Base-by-base conservation (phyloP, 2,888 invertebrate species). In the Arctia plantaginis region DNA sequence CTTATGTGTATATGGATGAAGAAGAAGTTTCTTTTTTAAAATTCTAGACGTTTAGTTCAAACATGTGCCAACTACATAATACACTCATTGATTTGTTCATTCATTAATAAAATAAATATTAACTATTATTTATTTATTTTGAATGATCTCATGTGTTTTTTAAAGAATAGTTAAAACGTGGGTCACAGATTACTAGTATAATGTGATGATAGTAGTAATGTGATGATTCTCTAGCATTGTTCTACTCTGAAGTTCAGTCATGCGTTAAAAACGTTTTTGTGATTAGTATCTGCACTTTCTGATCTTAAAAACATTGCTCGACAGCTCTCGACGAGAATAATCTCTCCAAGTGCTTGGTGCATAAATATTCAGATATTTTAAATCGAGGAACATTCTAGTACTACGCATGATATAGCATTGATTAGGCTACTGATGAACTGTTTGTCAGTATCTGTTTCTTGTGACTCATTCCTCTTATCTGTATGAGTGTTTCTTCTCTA, bases 251-350 rank as follows among this genome's bases (percentile, higher is more conserved):
- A 13, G 66, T 27, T 72, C 80, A 83, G 82, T 82, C 85, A 84
- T 83, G 84, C 84, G 77, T 69, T 44, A n/a, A 76, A 70, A 71
- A 72, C 71, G 71, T 65, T 65, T 62, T 66, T 47, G 44, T 70
- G 72, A 79, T 75, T 75, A 75, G 74, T 78, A 76, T 80, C 78
- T 72, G 71, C 84, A 84, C 84, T 85, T 84, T 84, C 84, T 80
- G 78, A 65, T 62, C 67, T 66, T 59, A 72, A 70, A 74, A 69
- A 76, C 55, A 75, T 77, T 75, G 73, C 72, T 76, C 66, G 68
- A 71, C 68, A 65, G 82, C 80, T 84, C 83, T 84, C 84, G 79
- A 80, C 66, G 65, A 66, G 55, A 77, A 30, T 73, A 66, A 51
- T 68, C 66, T 59, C 66, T 66, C 30, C 39, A 65, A 30, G 44